Conservation (phyloP, 1,140 invertebrate species). For the Odontomachus brunneus region DNA sequence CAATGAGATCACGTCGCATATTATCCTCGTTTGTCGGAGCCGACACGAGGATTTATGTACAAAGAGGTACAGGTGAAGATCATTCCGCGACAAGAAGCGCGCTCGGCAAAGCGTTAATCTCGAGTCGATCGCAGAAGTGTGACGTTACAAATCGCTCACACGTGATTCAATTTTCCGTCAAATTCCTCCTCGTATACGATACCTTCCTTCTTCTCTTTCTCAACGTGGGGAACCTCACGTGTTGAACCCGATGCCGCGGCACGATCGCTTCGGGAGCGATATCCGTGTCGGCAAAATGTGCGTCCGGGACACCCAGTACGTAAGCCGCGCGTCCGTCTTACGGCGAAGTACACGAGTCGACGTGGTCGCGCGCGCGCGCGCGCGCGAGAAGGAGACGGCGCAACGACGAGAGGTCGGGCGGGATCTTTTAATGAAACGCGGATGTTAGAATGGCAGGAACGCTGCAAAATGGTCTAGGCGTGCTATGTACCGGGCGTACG, state of each 20-base stretch:
- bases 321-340: no score
- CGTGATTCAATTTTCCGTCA: background rate
- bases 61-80: no score
- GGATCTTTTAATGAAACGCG: slow-evolving; percentile 81
- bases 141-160: background rate
- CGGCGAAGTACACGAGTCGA: background rate
- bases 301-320: slow-evolving; percentile 23
- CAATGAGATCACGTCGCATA: slow-evolving; percentile 12
- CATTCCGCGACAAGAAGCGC: no score
- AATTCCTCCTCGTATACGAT: background rate
- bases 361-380: slow-evolving; percentile 2
- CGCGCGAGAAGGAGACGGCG: background rate
- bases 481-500: slow-evolving; percentile 63
- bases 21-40: slow-evolving; percentile 19
- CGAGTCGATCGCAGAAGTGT: no score
- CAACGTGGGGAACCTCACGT: background rate
- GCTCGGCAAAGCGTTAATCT: no score
- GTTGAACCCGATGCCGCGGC: background rate
- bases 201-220: no score
- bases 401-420: slow-evolving; percentile 58
- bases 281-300: background rate
- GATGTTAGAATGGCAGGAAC: slow-evolving; percentile 80
- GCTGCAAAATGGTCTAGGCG: slow-evolving; percentile 78
- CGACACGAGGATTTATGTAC: no score
- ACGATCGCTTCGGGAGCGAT: background rate